Conservation (phyloP, 2,113 vertebrate genomes). For the Cygnus atratus region DNA sequence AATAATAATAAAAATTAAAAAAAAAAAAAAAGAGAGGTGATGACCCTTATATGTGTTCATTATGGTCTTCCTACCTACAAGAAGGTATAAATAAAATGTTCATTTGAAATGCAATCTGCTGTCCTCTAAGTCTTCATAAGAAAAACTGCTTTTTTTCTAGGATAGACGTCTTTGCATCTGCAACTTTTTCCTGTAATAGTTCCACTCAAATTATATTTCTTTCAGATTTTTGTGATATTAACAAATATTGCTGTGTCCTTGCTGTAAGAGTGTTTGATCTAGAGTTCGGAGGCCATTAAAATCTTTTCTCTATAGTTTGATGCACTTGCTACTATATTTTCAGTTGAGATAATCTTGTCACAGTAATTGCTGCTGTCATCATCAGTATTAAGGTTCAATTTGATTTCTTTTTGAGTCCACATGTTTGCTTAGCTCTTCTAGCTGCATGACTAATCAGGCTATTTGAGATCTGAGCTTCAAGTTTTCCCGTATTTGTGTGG, state of each 20-base stretch:
- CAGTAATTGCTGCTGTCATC: conserved; percentile 37
- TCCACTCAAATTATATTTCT: background rate
- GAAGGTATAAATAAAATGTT: background rate
- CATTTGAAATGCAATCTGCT: background rate
- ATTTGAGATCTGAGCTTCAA: background rate
- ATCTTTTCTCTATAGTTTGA: background rate
- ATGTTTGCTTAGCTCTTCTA: background rate
- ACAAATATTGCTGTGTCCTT: background rate
- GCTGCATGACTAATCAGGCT: background rate
- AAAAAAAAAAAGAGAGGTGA: background rate
- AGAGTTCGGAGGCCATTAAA: conserved; percentile 9
- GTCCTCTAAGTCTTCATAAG: background rate
- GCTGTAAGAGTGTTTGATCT: background rate
- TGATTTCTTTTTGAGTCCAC: conserved; percentile 33
- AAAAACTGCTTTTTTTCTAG: background rate
- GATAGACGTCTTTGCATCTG: background rate
- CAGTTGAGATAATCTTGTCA: conserved; percentile 44
- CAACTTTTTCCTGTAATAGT: background rate
- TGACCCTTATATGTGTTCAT: background rate
- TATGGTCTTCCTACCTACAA: background rate
- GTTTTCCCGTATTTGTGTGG: background rate
- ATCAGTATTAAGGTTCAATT: background rate
- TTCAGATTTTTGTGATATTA: background rate
- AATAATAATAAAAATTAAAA: background rate
- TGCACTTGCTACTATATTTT: background rate